Evolutionary conservation across 2,113 vertebrate genomes (phyloP), one percentile per base, ranked within the genome.

Genomic region (Thamnaconus septentrionalis): DNA sequence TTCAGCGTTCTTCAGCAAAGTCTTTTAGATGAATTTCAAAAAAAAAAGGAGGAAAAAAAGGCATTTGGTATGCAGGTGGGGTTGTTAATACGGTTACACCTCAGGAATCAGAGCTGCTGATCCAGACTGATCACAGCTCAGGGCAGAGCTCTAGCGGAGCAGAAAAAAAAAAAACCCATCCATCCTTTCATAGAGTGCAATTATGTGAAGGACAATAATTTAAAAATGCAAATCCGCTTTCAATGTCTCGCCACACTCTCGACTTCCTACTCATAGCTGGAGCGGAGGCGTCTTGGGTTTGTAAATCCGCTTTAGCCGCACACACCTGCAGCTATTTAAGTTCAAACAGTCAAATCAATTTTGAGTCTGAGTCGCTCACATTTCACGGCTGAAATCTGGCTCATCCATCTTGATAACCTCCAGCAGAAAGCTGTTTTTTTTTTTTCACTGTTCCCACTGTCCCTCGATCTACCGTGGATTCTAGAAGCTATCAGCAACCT

Each of bases 61-160:
- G 79, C 79, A 56, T 76, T 87, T 80, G 71, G 79, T 75, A 87
- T 85, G 64, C 83, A 81, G 80, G 60, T 69, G 71, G 80, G 54
- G 69, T 76, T 60, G 67, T 45, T 42, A 69, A 57, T 4, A 69
- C 74, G 61, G 75, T 78, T 86, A 78, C 71, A 79, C 64, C 64
- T 61, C 66, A 74, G 69, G 75, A 80, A 86, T 87, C 72, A 73
- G 67, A 66, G 61, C 60, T 61, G 18, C 31, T 73, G 73, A 67
- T 73, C 58, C 69, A 53, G 57, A 71, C 70, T 82, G 75, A 84
- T 82, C 68, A 61, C 61, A 54, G 63, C 83, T 81, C 56, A n/a
- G 51, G 64, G 62, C 74, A 60, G 61, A 53, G 59, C 59, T 66
- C 66, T 18, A 53, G 59, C 68, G 56, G 18, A 31, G 18, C 18